These are phyloP conservation scores for Sceliomorpha sp. DNA, from an alignment of 2,888 invertebrate species.

Conservation along the genomic window DNA sequence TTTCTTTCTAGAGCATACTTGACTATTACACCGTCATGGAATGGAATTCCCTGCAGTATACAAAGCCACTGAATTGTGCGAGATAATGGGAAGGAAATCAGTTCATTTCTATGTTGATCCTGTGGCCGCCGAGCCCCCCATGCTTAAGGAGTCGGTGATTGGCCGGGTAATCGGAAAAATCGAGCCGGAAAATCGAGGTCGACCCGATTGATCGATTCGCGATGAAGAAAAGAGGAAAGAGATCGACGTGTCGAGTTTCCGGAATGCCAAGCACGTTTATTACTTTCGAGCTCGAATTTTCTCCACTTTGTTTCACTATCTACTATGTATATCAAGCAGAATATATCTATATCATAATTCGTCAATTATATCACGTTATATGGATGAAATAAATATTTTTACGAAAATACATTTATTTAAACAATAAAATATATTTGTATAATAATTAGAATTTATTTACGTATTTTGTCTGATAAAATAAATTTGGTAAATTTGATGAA, in stretches of 20 bases:
- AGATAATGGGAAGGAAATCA: conserved; percentile 80
- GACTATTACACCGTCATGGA: conserved; percentile 7
- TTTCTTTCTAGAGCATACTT: conserved; percentile 7
- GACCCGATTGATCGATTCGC: conserved; percentile 58
- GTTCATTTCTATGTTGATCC: conserved; percentile 81
- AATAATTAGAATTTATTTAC: no score
- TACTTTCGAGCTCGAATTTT: conserved; percentile 26
- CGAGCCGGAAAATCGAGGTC: conserved; percentile 71
- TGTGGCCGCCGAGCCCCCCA: conserved; percentile 62
- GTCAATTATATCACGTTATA: no score
- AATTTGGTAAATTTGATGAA: no score
- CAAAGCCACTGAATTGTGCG: conserved; percentile 35
- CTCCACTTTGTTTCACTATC: conserved; percentile 12
- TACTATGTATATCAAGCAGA: conserved; percentile 15
- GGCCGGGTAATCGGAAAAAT: conserved; percentile 74
- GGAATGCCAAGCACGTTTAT: conserved; percentile 47
- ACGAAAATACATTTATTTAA: no score
- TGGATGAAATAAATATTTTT: no score
- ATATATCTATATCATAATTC: no score
- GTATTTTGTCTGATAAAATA: no score
- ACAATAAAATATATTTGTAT: no score
- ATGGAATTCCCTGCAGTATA: conserved; percentile 24
- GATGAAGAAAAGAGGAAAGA: conserved; percentile 21
- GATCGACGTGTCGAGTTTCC: conserved; percentile 48
- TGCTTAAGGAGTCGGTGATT: conserved; percentile 68